phyloP scores from a whole-genome alignment of 2,888 invertebrate genomes.

The Dolomedes plantarius region DNA sequence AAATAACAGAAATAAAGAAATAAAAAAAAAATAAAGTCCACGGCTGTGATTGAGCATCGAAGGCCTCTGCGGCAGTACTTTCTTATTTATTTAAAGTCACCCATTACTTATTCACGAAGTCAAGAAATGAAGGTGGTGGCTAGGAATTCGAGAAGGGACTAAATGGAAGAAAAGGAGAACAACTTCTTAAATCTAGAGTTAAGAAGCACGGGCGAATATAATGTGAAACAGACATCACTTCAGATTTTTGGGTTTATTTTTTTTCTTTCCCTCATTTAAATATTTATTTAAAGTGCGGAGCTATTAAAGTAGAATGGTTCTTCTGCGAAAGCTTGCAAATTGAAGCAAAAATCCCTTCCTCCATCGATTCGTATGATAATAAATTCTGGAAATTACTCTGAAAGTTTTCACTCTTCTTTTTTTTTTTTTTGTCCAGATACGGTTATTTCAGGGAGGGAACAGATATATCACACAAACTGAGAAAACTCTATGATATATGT shows the following conservation, averaged over 20 bases:
- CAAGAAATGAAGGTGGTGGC: conserved; percentile 18
- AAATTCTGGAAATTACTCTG: no score
- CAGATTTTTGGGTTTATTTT: conserved; percentile 37
- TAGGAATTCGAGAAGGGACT: neutral
- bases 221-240: conserved; percentile 57
- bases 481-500: no score
- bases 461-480: no score
- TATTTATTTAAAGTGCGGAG: conserved; percentile 2
- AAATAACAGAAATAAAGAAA: conserved; percentile 17
- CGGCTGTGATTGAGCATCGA: conserved; percentile 50
- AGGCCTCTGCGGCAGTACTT: conserved; percentile 10
- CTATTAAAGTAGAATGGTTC: neutral
- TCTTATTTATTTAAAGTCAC: conserved; percentile 18
- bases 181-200: conserved; percentile 14
- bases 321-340: no score
- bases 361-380: no score
- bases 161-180: conserved; percentile 28
- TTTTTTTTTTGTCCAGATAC: no score
- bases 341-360: no score
- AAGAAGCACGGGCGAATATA: conserved; percentile 39
- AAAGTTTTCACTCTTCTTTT: no score
- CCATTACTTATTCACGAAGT: conserved; percentile 62
- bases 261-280: neutral
- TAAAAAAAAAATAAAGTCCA: conserved; percentile 16
- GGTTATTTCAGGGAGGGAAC: no score